Base-by-base conservation (phyloP, 2,888 invertebrate species). In the Machimus rusticus region DNA sequence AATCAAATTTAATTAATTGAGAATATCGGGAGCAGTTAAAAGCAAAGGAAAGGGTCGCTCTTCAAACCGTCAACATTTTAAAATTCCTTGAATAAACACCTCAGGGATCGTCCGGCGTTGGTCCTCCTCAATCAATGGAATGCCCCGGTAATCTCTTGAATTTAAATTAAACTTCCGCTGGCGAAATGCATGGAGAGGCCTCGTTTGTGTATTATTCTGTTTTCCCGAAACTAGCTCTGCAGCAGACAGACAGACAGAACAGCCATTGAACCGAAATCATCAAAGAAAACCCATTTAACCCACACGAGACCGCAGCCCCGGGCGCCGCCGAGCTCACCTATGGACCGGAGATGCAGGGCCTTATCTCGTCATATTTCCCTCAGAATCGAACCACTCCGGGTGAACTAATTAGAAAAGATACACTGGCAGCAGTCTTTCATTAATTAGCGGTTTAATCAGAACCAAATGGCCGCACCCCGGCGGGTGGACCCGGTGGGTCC, bases 401-500 rank as follows among this genome's bases (percentile, higher is more conserved):
- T 14, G 46, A 74, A 74, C 74, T 74, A 74, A 85, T 85, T 85
- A 74, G 74, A 74, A 43, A 14, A 85, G 46, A 85, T 74, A 12
- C 23, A 66, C 23, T 12, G 34, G 39, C 74, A 85, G 74, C 74
- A 74, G 74, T 16, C 46, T 34, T 46, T 85, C 74, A 74, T 85
- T 74, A 85, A 74, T 85, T 85, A 74, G n/a, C 31, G 43, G 37
- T 46, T 85, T 74, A 74, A 85, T 85, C 74, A 85, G 74, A 85
- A 85, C 85, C 85, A 85, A 85, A 85, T 85, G 85, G 85, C 85
- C 74, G 46, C 85, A 85, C 51, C 85, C 23, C 74, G 43, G 34
- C 34, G 34, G 14, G 74, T 37, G 74, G 74, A 57, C 57, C 82
- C 55, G 46, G 23, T 14, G 46, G 5, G 9, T n/a, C 43, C 74